Evolutionary conservation across 1,140 invertebrate species (phyloP).

Genomic region (Atopsyche davidsoni): DNA sequence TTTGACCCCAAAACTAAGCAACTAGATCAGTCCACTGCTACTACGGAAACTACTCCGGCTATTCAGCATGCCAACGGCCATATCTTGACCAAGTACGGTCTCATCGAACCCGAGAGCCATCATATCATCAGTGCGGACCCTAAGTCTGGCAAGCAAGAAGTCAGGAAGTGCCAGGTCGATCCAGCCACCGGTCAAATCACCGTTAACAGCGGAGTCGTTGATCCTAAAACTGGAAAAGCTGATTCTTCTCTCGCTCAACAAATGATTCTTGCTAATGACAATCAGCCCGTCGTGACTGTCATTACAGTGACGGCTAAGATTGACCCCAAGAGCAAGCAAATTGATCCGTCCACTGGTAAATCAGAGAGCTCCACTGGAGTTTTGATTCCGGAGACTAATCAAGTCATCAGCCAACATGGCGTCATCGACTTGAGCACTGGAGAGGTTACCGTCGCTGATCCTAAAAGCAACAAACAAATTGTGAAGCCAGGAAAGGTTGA

Average conservation of each 20-base stretch:
- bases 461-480: slow-evolving; percentile 22
- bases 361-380: slow-evolving; percentile 18
- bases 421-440: slow-evolving; percentile 18
- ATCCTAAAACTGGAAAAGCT: slow-evolving; percentile 52
- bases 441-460: slow-evolving; percentile 21
- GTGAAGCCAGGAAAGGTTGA: slow-evolving; percentile 22
- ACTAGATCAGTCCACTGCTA: slow-evolving; percentile 49
- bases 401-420: slow-evolving; percentile 23
- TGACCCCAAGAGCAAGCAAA: slow-evolving; percentile 50
- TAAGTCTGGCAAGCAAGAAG: slow-evolving; percentile 50
- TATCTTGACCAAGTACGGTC: slow-evolving; percentile 55
- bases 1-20: slow-evolving; percentile 51
- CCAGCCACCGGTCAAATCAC: slow-evolving; percentile 50
- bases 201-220: slow-evolving; percentile 48
- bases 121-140: slow-evolving; percentile 51
- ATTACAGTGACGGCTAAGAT: slow-evolving; percentile 48
- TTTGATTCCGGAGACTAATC: slow-evolving; percentile 25
- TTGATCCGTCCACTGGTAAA: slow-evolving; percentile 39
- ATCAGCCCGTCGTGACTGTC: slow-evolving; percentile 49
- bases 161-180: slow-evolving; percentile 52
- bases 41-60: slow-evolving; percentile 48
- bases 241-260: slow-evolving; percentile 46
- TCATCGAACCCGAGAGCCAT: slow-evolving; percentile 52
- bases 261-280: slow-evolving; percentile 49
- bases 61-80: slow-evolving; percentile 50